Percentiles rank a stretch among this genome's conserved stretches.
Evolutionary conservation across 2,797 vertebrate genomes (phyloP).

Genomic region (Eulemur mongoz): DNA sequence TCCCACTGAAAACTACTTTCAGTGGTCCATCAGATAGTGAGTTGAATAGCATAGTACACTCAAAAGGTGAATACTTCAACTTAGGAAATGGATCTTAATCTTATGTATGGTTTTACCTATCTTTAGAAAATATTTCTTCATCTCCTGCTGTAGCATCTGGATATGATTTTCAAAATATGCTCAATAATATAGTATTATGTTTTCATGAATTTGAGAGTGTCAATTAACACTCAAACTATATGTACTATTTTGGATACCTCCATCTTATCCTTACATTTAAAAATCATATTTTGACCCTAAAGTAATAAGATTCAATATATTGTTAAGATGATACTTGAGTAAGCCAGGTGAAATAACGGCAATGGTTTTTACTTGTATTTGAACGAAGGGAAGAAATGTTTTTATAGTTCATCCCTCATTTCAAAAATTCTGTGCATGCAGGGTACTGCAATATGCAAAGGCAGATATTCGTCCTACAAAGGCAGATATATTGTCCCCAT

Average conservation of each 20-base stretch:
- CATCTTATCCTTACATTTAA: constrained; percentile 35
- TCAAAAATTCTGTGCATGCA: constrained; percentile 42
- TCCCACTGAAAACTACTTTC: constrained; percentile 5
- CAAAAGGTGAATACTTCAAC: not conserved
- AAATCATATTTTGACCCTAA: not conserved
- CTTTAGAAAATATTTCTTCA: constrained; percentile 33
- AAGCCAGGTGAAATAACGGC: not conserved
- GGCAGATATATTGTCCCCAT: not conserved
- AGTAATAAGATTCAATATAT: not conserved
- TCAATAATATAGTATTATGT: not conserved
- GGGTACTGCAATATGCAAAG: not conserved
- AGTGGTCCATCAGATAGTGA: constrained; percentile 1
- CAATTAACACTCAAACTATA: constrained; percentile 10
- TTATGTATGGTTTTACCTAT: not conserved
- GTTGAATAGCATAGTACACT: not conserved
- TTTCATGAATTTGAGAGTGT: not conserved
- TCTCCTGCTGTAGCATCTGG: not conserved
- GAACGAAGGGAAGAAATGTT: constrained; percentile 17
- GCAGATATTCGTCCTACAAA: not conserved
- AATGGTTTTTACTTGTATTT: constrained; percentile 31
- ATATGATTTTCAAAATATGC: not conserved
- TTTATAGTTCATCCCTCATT: constrained; percentile 4
- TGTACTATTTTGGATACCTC: not conserved
- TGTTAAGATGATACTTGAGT: not conserved
- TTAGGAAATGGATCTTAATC: constrained; percentile 35